Evolutionary conservation across 2,888 invertebrate species (phyloP).

Genomic region (Drosophila anceps): DNA sequence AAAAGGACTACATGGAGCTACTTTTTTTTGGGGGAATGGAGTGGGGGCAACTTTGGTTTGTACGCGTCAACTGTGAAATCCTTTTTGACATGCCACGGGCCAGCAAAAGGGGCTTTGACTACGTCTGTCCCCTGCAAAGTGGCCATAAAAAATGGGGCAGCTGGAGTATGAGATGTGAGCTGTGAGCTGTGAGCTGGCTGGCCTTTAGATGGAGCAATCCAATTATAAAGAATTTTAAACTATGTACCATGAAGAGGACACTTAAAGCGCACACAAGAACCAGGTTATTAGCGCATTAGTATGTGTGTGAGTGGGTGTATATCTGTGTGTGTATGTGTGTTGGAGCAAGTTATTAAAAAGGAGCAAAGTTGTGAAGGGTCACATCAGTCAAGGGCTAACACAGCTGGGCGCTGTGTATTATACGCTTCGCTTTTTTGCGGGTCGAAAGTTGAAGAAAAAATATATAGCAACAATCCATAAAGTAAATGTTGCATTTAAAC

Average conservation of each 20-base stretch:
- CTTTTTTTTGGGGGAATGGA: slow-evolving; percentile 5
- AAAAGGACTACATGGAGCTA: slow-evolving; percentile 31
- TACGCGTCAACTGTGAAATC: slow-evolving; percentile 80
- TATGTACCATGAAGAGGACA: slow-evolving; percentile 79
- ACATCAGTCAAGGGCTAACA: slow-evolving; percentile 77
- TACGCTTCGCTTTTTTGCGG: slow-evolving; percentile 65
- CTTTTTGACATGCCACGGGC: slow-evolving; percentile 73
- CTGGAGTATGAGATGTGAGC: slow-evolving; percentile 16
- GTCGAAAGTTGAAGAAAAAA: slow-evolving; percentile 78
- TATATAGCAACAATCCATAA: slow-evolving; percentile 81
- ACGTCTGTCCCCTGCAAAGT: slow-evolving; percentile 50
- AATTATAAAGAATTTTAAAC: slow-evolving; percentile 80
- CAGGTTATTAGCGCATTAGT: slow-evolving; percentile 75
- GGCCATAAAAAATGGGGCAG: slow-evolving; percentile 71
- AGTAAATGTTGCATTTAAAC: slow-evolving; percentile 80
- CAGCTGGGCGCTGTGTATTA: slow-evolving; percentile 68
- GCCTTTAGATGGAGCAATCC: slow-evolving; percentile 72
- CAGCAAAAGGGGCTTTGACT: slow-evolving; percentile 32
- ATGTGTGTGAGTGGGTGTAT: slow-evolving; percentile 14
- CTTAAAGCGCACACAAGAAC: slow-evolving; percentile 71
- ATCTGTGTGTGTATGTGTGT: slow-evolving; percentile 34
- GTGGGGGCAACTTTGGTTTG: slow-evolving; percentile 66
- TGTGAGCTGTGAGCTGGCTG: slow-evolving; percentile 10
- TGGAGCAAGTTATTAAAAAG: slow-evolving; percentile 74
- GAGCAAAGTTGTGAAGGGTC: slow-evolving; percentile 75